A percentile compares a stretch with the other conserved stretches of the same genome.
These are phyloP conservation scores for Xiphias gladius DNA, from an alignment of 2,113 vertebrate genomes.

Conservation along the genomic window DNA sequence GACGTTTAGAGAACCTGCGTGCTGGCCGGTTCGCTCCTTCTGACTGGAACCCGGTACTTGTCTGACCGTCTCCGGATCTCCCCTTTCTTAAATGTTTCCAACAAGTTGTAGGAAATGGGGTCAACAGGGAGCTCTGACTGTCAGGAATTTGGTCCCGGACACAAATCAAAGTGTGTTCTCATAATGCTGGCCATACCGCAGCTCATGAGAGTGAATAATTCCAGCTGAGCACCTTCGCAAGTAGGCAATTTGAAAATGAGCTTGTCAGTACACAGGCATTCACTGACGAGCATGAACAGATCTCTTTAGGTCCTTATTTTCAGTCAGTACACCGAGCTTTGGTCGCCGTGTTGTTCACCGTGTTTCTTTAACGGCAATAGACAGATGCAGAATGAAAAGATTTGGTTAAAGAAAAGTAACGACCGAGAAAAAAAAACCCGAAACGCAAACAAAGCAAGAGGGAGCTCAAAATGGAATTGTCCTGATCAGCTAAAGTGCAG, in stretches of 20 bases:
- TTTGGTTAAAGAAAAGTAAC: neutral
- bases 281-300: neutral
- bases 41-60: conserved; percentile 12
- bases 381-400: conserved; percentile 12
- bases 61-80: neutral
- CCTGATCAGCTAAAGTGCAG: conserved; percentile 81
- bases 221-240: conserved; percentile 45
- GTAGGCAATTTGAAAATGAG: conserved; percentile 20
- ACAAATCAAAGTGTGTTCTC: conserved; percentile 1
- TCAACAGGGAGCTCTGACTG: neutral
- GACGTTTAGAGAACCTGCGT: neutral
- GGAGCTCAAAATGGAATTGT: conserved; percentile 43
- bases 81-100: neutral
- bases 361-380: conserved; percentile 21
- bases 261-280: neutral
- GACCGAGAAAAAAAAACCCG: neutral
- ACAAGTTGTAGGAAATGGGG: neutral
- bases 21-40: conserved; percentile 11
- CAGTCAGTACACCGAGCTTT: conserved; percentile 24
- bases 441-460: conserved; percentile 29
- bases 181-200: neutral
- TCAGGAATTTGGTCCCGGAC: conserved; percentile 51
- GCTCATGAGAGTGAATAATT: conserved; percentile 12
- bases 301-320: neutral
- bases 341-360: neutral